These are phyloP conservation scores for Plagodis pulveraria DNA, from an alignment of 2,888 invertebrate genomes.

Conservation along the genomic window DNA sequence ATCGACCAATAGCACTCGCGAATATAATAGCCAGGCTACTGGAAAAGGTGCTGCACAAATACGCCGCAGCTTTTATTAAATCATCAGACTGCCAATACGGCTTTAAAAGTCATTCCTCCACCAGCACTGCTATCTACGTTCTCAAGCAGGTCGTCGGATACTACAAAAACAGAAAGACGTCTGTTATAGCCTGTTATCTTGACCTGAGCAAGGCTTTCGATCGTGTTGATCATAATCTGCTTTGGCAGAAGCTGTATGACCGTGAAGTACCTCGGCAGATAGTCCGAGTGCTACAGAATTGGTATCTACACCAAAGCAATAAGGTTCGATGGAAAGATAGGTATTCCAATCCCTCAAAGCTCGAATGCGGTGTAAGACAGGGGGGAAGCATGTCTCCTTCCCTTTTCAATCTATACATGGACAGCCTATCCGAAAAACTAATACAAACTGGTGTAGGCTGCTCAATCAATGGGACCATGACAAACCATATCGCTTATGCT, in stretches of 20 bases:
- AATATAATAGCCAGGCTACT: background rate
- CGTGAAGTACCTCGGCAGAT: background rate
- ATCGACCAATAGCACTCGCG: background rate
- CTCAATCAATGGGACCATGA: background rate
- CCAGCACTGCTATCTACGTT: background rate
- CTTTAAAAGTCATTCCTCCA: background rate
- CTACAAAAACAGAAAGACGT: background rate
- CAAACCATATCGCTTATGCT: background rate
- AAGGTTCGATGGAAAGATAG: background rate
- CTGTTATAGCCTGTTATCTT: background rate
- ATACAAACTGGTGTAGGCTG: background rate
- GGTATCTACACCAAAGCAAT: background rate
- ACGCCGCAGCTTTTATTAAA: background rate
- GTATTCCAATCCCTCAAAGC: background rate
- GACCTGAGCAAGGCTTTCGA: no score
- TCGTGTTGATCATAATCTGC: background rate
- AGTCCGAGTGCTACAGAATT: background rate
- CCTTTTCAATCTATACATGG: background rate
- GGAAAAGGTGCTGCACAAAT: background rate
- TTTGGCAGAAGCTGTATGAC: background rate
- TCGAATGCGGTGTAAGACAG: background rate
- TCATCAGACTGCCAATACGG: conserved; percentile 1
- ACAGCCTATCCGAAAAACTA: background rate
- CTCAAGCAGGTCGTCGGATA: background rate
- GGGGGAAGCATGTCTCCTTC: background rate